Conservation (phyloP, 2,888 invertebrate genomes). For the Drosophila falleni region DNA sequence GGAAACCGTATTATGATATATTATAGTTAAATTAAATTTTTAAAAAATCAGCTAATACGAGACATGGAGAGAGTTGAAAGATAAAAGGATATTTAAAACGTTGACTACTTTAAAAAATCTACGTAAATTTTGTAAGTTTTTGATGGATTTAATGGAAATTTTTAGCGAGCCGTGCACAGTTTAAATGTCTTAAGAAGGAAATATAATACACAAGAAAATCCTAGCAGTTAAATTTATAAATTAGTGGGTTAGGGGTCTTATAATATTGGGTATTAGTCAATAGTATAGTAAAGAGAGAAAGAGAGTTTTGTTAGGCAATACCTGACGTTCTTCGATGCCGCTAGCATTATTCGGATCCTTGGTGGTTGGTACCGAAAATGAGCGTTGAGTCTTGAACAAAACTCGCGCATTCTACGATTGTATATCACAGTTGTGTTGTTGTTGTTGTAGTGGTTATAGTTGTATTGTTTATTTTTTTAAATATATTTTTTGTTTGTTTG, state of each 20-base stretch:
- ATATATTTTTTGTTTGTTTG: constrained; percentile 41
- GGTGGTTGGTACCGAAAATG: constrained; percentile 96
- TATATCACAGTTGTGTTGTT: constrained; percentile 40
- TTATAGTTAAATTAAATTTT: not conserved
- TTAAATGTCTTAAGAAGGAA: constrained; percentile 24
- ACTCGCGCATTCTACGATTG: constrained; percentile 88
- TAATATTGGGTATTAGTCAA: constrained; percentile 35
- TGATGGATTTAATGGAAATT: constrained; percentile 31
- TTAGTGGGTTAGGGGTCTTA: constrained; percentile 22
- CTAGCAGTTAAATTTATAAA: constrained; percentile 33
- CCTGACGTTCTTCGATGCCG: constrained; percentile 86
- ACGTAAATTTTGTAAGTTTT: constrained; percentile 9
- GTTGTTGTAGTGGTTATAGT: constrained; percentile 50
- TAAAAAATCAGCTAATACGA: constrained; percentile 20
- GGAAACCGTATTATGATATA: constrained; percentile 13
- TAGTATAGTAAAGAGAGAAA: constrained; percentile 35
- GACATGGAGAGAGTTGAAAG: constrained; percentile 52
- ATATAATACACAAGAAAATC: constrained; percentile 20
- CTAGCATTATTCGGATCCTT: constrained; percentile 88
- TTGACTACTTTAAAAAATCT: constrained; percentile 25
- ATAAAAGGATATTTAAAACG: constrained; percentile 14
- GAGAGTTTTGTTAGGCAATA: constrained; percentile 73
- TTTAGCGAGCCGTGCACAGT: constrained; percentile 56
- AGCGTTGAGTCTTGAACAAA: constrained; percentile 96
- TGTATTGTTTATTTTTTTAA: constrained; percentile 36